Evolutionary conservation across 2,888 invertebrate species (phyloP).

Genomic region (Enchytraeus crypticus): DNA sequence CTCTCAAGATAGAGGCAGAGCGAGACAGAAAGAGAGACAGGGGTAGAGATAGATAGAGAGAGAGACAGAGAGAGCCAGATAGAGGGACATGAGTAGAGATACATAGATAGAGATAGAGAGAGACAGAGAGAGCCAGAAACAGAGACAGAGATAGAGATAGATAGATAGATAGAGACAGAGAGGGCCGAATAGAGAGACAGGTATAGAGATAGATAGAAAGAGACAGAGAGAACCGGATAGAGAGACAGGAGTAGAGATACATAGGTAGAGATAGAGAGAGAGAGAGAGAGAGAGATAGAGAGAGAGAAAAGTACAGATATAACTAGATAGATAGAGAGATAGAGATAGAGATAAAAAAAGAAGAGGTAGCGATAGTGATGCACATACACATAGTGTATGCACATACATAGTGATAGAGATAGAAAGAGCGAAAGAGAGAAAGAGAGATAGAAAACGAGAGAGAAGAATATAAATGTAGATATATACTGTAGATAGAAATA

Average conservation of each 20-base stretch:
- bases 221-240: background rate
- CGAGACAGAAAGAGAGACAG: slow-evolving; percentile 10
- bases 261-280: background rate
- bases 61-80: slow-evolving; percentile 7
- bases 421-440: background rate
- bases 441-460: background rate
- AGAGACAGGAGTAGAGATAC: background rate
- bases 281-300: too few species aligned
- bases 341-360: too few species aligned
- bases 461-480: background rate
- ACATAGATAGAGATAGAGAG: slow-evolving; percentile 6
- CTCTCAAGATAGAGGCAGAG: slow-evolving; percentile 4
- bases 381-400: background rate
- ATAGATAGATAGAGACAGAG: slow-evolving; percentile 11
- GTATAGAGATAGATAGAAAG: slow-evolving; percentile 2
- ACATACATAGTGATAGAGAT: background rate
- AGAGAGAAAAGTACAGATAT: too few species aligned
- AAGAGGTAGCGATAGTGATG: background rate
- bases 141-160: slow-evolving; percentile 10
- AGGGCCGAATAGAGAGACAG: slow-evolving; percentile 5
- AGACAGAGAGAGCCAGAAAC: slow-evolving; percentile 6
- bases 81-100: slow-evolving; percentile 5
- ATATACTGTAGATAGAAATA: background rate
- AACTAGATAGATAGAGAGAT: too few species aligned
- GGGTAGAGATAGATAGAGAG: slow-evolving; percentile 5